Evolutionary conservation across 2,113 vertebrate species (phyloP), one percentile per base, ranked within the genome.

Genomic region (Oryzias melastigma): DNA sequence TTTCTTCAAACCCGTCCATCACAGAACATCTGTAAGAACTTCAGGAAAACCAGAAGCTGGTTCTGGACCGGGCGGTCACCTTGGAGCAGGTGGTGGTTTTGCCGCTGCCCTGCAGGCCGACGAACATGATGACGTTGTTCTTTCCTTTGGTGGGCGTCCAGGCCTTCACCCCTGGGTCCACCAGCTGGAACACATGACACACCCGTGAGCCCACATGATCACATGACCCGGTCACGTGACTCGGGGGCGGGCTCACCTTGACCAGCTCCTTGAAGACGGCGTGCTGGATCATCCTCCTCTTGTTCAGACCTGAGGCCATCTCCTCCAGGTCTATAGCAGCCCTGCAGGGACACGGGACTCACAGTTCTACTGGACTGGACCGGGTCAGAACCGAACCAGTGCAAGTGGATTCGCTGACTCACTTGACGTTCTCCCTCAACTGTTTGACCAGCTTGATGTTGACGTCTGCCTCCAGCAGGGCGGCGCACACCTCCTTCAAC

Each of bases 31-130:
- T 8, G 2, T 35, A 7, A 35, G 35, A 35, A 35, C 8, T 35
- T 35, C 35, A 12, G 10, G 2, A 10, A 35, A 12, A 35, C 8
- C 35, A 12, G 35, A 35, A 1, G 8, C 35, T 12, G 35, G 8
- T 12, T 35, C 35, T 35, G 35, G 35, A 12, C 35, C 10, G 2
- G 5, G 25, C 4, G 1, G 0, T 75, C 82, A 99, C 97, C 95
- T 99, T 99, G 73, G 97, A 97, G 91, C 97, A 99, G 19, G 97
- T 98, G 3, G 97, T 99, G 18, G 97, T 99, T 93, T 99, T 99
- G 62, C 97, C 97, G 68, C 97, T 99, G 74, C 97, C 97, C 79
- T 99, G 97, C 68, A 99, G 91, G 57, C 97, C 97, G 54, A 99
- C 97, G 89, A 99, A 99, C 97, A 99, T 99, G 78, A 98, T 98